Evolutionary conservation across 2,888 invertebrate genomes (phyloP), one percentile per base, ranked within the genome.

Genomic region (Alentia gelatinosa): DNA sequence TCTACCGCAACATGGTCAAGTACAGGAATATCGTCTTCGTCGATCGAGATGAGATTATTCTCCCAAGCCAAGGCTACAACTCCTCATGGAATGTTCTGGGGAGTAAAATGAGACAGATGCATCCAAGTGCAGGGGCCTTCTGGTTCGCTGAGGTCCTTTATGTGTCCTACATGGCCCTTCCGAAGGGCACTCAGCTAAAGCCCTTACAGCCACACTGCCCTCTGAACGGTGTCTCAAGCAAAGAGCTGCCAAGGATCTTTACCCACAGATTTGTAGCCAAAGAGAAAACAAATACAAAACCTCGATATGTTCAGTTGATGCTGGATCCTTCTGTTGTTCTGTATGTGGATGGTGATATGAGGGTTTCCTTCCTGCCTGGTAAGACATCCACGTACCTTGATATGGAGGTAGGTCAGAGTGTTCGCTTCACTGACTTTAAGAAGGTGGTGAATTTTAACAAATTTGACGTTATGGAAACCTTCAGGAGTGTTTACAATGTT

Each of bases 41-140:
- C 1, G 86, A 86, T 26, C 26, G 23, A 1, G 86, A 86, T n/a
- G 26, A 86, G n/a, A 86, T 86, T 5, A 86, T 86, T 26, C 42
- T 86, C 9, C 86, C 86, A 19, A 86, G 86, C 47, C n/a, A 12
- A 5, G 30, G 86, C 30, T 86, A 86, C 33, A 86, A 86, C 35
- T 42, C 86, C 26, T 86, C 86, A 7, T 86, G 86, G 86, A 15
- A 4, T 9, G 30, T 1, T 0, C 47, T 86, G 5, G 35, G 12
- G 23, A 9, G n/a, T 26, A 5, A 30, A 5, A 42, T 86, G 86
- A 42, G 42, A 19, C 47, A 47, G 47, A 30, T 42, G 5, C 33
- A 47, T n/a, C 86, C 86, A 42, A 50, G 86, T 30, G 42, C 86
- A 15, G 86, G 86, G 7, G 86, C 86, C 1, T 86, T 86, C 33